Base-by-base conservation (phyloP, 2,888 invertebrate species). In the Limnephilus lunatus region DNA sequence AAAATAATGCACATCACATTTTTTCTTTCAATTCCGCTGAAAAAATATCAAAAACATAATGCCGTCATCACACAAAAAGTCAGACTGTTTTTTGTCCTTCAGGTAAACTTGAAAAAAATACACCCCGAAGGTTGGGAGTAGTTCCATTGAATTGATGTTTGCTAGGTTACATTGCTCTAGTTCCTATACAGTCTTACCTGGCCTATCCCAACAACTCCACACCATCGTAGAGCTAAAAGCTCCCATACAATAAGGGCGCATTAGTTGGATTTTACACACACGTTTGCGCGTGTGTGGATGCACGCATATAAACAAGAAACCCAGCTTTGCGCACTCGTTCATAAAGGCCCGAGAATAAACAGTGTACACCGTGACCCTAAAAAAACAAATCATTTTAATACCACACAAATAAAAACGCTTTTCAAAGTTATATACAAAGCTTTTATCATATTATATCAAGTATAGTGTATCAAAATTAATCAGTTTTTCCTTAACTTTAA, bases 151-250 rank as follows among this genome's bases (percentile, higher is more conserved):
- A 90, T 87, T 53, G 30, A 39, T 90, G 44, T 35, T 81, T 30
- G 87, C 68, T 88, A 39, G 86, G 82, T 81, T 48, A 35, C 80
- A 81, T 92, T 93, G 89, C 68, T 92, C 93, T 92, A 91, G 53
- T 92, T 92, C 85, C 82, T 48, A 35, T 30, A 80, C 81, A n/a
- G 39, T 19, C 68, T 15, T 93, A 92, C 92, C 92, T 91, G 93
- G 89, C 93, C 93, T 93, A 93, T 91, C 91, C 92, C 92, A 93
- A 93, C 92, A 92, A 88, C 83, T 39, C 32, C 30, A 80, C 31
- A 83, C 90, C 25, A 19, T n/a, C 48, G 48, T 15, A 44, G 31
- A 30, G 39, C 89, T 31, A 35, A 44, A 90, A 31, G 83, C 44
- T 85, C 15, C n/a, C 14, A 85, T 85, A 68, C 81, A 30, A 35